Percentiles rank a stretch among this genome's conserved stretches.
Conservation (phyloP, 2,888 invertebrate genomes). For the Anticlea derivata region DNA sequence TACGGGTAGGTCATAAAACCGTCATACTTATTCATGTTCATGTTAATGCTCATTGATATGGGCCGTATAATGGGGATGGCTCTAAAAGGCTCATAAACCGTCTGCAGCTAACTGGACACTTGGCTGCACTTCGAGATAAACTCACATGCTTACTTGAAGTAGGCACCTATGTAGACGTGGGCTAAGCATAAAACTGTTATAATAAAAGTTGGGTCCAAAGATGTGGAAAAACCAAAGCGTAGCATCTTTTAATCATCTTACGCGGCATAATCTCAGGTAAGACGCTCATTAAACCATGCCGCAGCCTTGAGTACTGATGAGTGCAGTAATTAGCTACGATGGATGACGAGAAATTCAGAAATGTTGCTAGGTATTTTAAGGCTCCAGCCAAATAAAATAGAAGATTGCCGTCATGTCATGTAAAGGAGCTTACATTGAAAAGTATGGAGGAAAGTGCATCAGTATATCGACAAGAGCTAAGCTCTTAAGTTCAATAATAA, state of each 20-base stretch:
- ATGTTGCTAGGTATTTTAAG: too few species aligned
- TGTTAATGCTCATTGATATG: conserved; percentile 71
- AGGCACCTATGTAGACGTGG: too few species aligned
- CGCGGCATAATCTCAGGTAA: conserved; percentile 8
- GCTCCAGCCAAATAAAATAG: too few species aligned
- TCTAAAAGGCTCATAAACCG: conserved; percentile 46
- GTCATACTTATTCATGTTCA: conserved; percentile 68
- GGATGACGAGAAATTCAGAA: conserved; percentile 8
- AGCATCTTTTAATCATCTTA: neutral
- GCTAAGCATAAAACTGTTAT: too few species aligned
- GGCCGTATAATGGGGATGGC: conserved; percentile 51
- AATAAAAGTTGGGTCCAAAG: too few species aligned
- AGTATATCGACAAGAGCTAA: too few species aligned
- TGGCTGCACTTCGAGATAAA: conserved; percentile 41
- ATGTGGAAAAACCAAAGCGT: neutral
- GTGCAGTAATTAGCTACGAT: conserved; percentile 18
- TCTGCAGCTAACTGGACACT: conserved; percentile 39
- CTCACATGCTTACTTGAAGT: conserved; percentile 13
- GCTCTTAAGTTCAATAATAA: too few species aligned
- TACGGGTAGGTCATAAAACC: conserved; percentile 61
- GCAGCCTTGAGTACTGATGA: conserved; percentile 14
- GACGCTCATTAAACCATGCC: conserved; percentile 1
- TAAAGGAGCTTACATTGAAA: too few species aligned
- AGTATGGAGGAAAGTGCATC: too few species aligned
- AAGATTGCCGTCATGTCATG: too few species aligned